These are phyloP conservation scores for Apodemus sylvaticus DNA, from an alignment of 2,113 vertebrate species.

Conservation along the genomic window DNA sequence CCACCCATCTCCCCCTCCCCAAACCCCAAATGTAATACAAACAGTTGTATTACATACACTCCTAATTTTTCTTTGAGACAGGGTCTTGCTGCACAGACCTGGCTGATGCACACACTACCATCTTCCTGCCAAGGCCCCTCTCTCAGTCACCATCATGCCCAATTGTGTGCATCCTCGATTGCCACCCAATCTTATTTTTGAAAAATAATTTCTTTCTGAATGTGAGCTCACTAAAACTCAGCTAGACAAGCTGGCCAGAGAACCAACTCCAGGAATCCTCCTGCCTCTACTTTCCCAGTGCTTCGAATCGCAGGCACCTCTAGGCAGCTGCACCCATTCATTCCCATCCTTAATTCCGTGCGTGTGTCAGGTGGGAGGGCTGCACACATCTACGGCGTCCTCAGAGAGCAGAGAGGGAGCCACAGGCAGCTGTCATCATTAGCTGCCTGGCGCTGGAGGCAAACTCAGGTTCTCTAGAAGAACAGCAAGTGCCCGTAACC, in stretches of 20 bases:
- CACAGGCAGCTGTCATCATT: not conserved
- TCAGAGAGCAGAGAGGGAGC: not conserved
- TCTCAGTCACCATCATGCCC: not conserved
- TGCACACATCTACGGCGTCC: not conserved
- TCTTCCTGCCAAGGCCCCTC: not conserved
- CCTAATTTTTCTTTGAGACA: not conserved
- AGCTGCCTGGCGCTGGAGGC: not conserved
- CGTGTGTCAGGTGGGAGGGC: not conserved
- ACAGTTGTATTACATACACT: not conserved
- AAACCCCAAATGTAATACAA: not conserved
- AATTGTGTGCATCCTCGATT: rapidly evolving
- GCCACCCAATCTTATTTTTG: not conserved
- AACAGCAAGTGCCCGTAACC: not conserved
- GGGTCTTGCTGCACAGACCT: not conserved
- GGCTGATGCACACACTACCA: no score
- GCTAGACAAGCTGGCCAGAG: not conserved
- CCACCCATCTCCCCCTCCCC: not conserved
- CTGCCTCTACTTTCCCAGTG: not conserved
- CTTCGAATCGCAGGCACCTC: not conserved
- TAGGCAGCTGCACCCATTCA: not conserved
- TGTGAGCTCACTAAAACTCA: not conserved
- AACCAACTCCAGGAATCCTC: not conserved
- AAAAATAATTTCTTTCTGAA: not conserved
- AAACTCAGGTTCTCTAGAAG: not conserved
- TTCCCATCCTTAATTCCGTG: not conserved